Base-by-base conservation (phyloP, 1,140 invertebrate genomes). In the Penaeus japonicus region DNA sequence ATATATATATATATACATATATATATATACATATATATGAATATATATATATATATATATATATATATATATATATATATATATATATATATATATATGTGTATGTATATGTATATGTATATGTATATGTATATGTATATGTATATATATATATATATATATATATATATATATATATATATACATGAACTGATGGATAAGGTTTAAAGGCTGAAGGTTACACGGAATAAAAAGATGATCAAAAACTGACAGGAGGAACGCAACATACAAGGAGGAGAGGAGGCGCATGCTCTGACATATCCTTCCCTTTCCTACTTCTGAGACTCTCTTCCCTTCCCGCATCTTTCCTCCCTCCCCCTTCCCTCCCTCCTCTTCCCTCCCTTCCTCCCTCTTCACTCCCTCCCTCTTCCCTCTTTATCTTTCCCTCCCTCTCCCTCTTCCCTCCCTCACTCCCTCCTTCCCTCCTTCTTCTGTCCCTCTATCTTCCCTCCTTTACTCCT, bases 191-290 rank as follows among this genome's bases (percentile, higher is more conserved):
- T 84, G 62, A 18, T 47, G 27, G 59, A 39, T 65, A 24, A 53
- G 59, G 59, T 84, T 32, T 53, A 54, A n/a, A 24, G 32, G 70
- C 82, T 39, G 27, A 47, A 53, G 82, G 47, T 35, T 62, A 32
- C 35, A 32, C 65, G 39, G 70, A 84, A 59, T 70, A 27, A 85
- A 32, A 39, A 32, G 32, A 27, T 30, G n/a, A n/a, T n/a, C n/a
- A n/a, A n/a, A n/a, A 77, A 73, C 70, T 57, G 54, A 54, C 84
- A 85, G 59, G 35, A 85, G 65, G 57, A 77, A 73, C 57, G 53
- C 65, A 57, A 24, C 84, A 85, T 70, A 85, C 24, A 20, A 85
- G 84, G 59, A 57, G 84, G 84, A 85, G 84, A 85, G 84, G 84
- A 85, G 84, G 84, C 84, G 39, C 84, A 53, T 35, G 53, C 47